These are phyloP conservation scores for Emydocephalus ijimae DNA, from an alignment of 2,113 vertebrate genomes.

Conservation along the genomic window DNA sequence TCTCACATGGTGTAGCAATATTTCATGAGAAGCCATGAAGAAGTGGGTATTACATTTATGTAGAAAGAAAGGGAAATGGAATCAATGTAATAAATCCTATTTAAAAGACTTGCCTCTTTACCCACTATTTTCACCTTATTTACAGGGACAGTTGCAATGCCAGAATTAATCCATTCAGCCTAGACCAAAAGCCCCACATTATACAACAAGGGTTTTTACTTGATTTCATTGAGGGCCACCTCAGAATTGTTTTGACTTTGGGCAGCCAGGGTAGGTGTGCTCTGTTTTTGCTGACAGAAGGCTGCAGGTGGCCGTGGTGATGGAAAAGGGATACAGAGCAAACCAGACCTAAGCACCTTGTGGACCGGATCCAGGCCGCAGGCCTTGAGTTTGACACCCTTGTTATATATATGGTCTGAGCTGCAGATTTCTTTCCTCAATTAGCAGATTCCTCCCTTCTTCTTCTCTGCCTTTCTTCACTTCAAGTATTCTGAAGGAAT, in stretches of 20 bases:
- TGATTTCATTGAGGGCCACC: too few relatives aligned
- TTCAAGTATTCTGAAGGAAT: not conserved
- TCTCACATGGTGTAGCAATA: not conserved
- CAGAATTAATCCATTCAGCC: not conserved
- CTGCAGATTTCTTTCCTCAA: not conserved
- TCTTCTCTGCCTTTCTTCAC: not conserved
- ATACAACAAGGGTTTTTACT: too few relatives aligned
- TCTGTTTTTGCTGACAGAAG: too few relatives aligned
- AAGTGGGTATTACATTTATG: not conserved
- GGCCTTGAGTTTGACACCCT: too few relatives aligned
- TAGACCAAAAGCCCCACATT: not conserved
- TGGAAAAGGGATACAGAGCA: too few relatives aligned
- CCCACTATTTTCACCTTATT: not conserved
- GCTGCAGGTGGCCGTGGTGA: too few relatives aligned
- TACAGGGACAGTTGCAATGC: not conserved
- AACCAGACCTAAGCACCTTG: too few relatives aligned
- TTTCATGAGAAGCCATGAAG: not conserved
- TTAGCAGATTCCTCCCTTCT: not conserved
- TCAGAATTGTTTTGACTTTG: too few relatives aligned
- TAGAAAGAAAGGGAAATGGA: not conserved
- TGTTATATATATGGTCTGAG: not conserved
- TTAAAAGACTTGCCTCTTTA: not conserved
- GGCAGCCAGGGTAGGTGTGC: too few relatives aligned
- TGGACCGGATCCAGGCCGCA: too few relatives aligned
- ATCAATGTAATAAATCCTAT: not conserved